Evolutionary conservation across 92 coral and sea anemone species (phyloP).

Genomic region (Epizoanthus ramosus): DNA sequence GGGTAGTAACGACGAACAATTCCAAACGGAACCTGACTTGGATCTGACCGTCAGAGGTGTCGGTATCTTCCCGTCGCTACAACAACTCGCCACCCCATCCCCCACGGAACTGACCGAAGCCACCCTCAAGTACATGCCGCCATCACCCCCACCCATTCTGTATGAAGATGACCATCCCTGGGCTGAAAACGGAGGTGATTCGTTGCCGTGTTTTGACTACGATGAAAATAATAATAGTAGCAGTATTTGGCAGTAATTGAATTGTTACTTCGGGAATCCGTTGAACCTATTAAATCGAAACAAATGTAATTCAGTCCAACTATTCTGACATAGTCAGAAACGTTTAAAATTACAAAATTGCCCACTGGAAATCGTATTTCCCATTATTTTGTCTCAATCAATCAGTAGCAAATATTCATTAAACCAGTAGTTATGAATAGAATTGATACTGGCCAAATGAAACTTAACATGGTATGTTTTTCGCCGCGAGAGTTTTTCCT

Average conservation of each 20-base stretch:
- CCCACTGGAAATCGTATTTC: no score
- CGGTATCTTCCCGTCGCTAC: constrained; percentile 76
- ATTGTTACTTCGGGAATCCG: background rate
- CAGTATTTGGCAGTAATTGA: constrained; percentile 56
- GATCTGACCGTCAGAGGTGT: constrained; percentile 90
- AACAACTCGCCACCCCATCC: constrained; percentile 78
- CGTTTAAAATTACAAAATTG: no score
- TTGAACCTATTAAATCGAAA: background rate
- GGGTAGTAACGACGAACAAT: constrained; percentile 65
- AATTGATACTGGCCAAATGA: no score
- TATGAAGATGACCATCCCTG: constrained; percentile 89
- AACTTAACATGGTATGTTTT: no score
- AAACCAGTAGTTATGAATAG: no score
- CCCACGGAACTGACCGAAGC: constrained; percentile 85
- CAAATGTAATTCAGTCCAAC: no score
- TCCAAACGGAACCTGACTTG: constrained; percentile 81
- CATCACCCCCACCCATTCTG: constrained; percentile 85
- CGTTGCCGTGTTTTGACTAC: constrained; percentile 59
- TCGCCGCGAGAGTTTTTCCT: no score
- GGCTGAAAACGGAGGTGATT: constrained; percentile 81
- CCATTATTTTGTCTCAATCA: no score
- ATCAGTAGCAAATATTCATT: no score
- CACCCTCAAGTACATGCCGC: constrained; percentile 91
- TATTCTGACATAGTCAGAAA: no score
- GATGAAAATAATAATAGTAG: constrained; percentile 67